A percentile compares a stretch with the other conserved stretches of the same genome.
Evolutionary conservation across 37 sponge, comb jelly and placozoan species (phyloP).

Genomic region (Lycopodina hypogea): DNA sequence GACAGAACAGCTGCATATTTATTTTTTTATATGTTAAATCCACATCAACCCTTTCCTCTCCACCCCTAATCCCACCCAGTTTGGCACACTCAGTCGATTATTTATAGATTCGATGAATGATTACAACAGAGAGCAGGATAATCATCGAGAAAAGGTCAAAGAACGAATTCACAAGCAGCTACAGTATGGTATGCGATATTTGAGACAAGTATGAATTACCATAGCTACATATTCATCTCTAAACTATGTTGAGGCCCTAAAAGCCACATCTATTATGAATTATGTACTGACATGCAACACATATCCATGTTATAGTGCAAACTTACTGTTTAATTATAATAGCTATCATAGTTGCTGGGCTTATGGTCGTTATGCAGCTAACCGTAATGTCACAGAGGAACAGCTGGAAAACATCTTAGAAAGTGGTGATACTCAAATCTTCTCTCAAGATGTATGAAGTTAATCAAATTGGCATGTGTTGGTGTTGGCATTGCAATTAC

Average conservation of each 20-base stretch:
- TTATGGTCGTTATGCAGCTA: conserved; percentile 29
- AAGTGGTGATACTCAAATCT: conserved; percentile 30
- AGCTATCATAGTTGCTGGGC: no score
- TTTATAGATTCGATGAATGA: conserved; percentile 67
- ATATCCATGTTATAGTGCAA: no score
- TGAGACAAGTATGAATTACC: neutral
- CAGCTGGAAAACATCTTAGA: conserved; percentile 70
- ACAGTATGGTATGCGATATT: conserved; percentile 33
- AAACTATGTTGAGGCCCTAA: no score
- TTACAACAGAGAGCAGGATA: conserved; percentile 65
- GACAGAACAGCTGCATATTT: no score
- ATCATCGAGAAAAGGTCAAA: conserved; percentile 71
- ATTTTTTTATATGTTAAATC: no score
- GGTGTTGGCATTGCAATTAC: neutral
- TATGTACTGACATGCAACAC: no score
- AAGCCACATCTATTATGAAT: no score
- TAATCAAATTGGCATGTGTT: neutral
- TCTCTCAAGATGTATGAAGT: conserved; percentile 58
- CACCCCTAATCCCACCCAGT: no score
- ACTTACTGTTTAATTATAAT: no score
- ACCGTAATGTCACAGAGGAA: conserved; percentile 31
- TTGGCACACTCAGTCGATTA: conserved; percentile 14
- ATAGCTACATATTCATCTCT: no score
- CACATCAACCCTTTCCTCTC: no score
- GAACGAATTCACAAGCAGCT: conserved; percentile 68